Base-by-base conservation (phyloP, 2,113 vertebrate species). In the Eurystomus gularis region DNA sequence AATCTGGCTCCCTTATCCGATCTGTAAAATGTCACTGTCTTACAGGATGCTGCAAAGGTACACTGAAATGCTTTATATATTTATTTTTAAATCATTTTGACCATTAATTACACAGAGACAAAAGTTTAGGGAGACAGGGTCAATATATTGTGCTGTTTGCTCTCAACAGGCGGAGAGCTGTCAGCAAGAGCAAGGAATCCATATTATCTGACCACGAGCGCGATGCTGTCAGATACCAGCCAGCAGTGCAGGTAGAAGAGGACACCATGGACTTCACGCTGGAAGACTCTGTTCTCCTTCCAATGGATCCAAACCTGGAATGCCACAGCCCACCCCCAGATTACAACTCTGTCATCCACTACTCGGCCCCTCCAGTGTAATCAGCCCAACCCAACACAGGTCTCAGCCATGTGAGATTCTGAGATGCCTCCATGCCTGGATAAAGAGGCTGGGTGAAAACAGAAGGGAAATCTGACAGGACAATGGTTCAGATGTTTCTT, bases 311-410 rank as follows among this genome's bases (percentile, higher is more conserved):
- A 7, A 98, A 60, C 92, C 97, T 99, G 83, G 99, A 99, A 82
- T 99, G 99, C 93, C 99, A 99, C 97, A 99, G 99, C 97, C 99
- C 99, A 1, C 99, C 99, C 2, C 99, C 99, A 0, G 98, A 99
- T 96, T 99, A 99, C 97, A 99, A 99, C 97, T 98, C 98, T 0
- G 99, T 99, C 94, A 94, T 99, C 80, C 99, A 99, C 95, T 99
- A 99, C 97, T 99, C 98, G 1, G 97, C 98, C 55, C 98, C 99
- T 7, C 98, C 98, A 0, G 98, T 99, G 94, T 99, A 98, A 93
- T 20, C 46, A 17, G 42, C 57, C 54, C 12, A 26, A 3, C 25
- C 24, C 5, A 20, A 12, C 12, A 26, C 48, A 37, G 64, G 58
- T 54, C 73, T 21, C 28, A 60, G 14, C 95, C 79, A 4, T 1